Evolutionary conservation across 2,888 invertebrate species (phyloP).

Genomic region (Digitonthophagus gazella): DNA sequence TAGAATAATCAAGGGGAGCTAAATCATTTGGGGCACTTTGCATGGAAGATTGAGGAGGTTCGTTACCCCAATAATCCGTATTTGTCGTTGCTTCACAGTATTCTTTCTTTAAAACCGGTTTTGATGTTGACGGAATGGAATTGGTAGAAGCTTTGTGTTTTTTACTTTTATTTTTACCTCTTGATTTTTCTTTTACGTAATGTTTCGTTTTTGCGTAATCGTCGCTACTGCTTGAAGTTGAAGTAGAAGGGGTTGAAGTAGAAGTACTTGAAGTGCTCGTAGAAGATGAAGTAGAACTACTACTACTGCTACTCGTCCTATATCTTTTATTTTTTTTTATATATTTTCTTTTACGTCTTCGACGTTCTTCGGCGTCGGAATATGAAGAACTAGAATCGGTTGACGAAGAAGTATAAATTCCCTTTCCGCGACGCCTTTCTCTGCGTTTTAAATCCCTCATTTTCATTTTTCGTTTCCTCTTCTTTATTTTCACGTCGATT

Average conservation of each 20-base stretch:
- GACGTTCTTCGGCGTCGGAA: neutral
- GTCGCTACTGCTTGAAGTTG: constrained; percentile 18
- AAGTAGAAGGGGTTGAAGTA: neutral
- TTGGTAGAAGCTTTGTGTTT: neutral
- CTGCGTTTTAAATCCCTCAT: neutral
- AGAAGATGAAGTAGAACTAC: constrained; percentile 11
- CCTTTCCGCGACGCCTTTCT: neutral
- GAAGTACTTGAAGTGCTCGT: constrained; percentile 5
- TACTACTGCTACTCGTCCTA: constrained; percentile 19
- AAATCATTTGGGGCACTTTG: neutral
- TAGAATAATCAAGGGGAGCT: neutral
- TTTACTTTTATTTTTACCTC: constrained; percentile 19
- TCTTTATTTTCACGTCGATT: constrained; percentile 7
- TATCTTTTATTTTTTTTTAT: neutral
- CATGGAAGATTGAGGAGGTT: neutral
- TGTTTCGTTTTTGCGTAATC: constrained; percentile 15
- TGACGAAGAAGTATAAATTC: constrained; percentile 1
- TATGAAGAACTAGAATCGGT: constrained; percentile 35
- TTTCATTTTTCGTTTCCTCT: constrained; percentile 18
- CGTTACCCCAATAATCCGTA: constrained; percentile 6
- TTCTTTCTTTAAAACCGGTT: constrained; percentile 20
- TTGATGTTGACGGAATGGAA: neutral
- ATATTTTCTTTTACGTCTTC: neutral
- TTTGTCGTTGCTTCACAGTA: constrained; percentile 8
- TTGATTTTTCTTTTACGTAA: constrained; percentile 23